These are phyloP conservation scores for Medauroidea extradentata DNA, from an alignment of 1,140 invertebrate genomes.

Conservation along the genomic window DNA sequence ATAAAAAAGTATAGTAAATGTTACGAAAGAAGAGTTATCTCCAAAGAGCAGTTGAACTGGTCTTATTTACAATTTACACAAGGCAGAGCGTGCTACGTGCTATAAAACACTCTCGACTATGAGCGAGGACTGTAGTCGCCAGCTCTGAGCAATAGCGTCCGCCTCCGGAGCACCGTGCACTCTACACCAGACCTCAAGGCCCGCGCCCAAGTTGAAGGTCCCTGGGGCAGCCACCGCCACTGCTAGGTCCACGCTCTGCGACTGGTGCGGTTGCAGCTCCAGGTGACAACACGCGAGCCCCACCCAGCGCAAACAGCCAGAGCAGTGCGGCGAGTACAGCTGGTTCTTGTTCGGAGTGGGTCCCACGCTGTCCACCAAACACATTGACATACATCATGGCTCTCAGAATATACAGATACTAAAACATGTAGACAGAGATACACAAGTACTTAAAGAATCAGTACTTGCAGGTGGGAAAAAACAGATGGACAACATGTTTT, in stretches of 20 bases:
- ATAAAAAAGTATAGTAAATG: too few relatives aligned
- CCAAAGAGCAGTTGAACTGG: too few relatives aligned
- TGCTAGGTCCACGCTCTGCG: conserved; percentile 34
- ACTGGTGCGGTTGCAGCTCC: conserved; percentile 35
- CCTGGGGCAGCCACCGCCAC: conserved; percentile 40
- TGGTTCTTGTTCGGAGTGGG: conserved; percentile 40
- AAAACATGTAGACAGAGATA: too few relatives aligned
- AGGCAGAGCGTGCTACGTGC: too few relatives aligned
- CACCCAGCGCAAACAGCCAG: conserved; percentile 43
- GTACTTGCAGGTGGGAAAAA: too few relatives aligned
- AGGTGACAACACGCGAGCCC: conserved; percentile 41
- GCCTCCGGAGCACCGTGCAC: conserved; percentile 38
- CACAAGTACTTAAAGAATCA: too few relatives aligned
- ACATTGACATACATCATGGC: too few relatives aligned
- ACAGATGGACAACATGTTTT: too few relatives aligned
- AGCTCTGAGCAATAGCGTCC: conserved; percentile 43
- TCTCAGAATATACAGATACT: too few relatives aligned
- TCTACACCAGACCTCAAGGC: conserved; percentile 41
- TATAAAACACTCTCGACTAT: conserved; percentile 24
- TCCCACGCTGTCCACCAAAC: conserved; percentile 29
- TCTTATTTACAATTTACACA: too few relatives aligned
- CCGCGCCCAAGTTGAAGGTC: conserved; percentile 44
- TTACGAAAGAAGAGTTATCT: too few relatives aligned
- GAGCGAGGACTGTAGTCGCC: conserved; percentile 43
- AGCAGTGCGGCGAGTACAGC: conserved; percentile 43